Conservation (phyloP, 2,797 vertebrate species). For the Trachurus trachurus region DNA sequence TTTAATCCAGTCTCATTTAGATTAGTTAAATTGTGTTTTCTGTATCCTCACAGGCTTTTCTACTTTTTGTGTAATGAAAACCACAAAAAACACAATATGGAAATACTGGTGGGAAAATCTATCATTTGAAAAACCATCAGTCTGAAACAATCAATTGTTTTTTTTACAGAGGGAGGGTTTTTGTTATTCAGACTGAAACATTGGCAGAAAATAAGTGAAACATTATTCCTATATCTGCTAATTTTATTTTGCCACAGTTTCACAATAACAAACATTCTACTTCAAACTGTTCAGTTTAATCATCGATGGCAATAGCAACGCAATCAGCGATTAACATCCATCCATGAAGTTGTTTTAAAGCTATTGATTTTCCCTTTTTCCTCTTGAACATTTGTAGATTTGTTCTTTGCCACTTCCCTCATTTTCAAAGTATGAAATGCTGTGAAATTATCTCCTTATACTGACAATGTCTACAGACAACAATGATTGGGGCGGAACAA, state of each 20-base stretch:
- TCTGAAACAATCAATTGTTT: conserved; percentile 31
- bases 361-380: conserved; percentile 13
- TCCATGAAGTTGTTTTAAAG: conserved; percentile 27
- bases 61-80: conserved; percentile 43
- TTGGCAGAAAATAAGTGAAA: conserved; percentile 13
- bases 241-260: conserved; percentile 27
- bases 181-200: conserved; percentile 20
- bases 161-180: conserved; percentile 14
- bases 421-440: neutral
- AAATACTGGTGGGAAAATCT: conserved; percentile 42
- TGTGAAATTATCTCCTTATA: neutral
- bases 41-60: conserved; percentile 31
- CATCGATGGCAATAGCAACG: conserved; percentile 6
- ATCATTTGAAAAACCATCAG: conserved; percentile 46
- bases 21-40: conserved; percentile 63
- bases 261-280: neutral
- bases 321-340: conserved; percentile 2
- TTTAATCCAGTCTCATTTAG: conserved; percentile 59
- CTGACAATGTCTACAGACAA: neutral
- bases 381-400: neutral
- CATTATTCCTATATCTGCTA: neutral
- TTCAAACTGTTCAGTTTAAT: conserved; percentile 12
- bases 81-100: conserved; percentile 16
- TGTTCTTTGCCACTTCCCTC: neutral
- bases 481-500: neutral